Percentiles rank a stretch among this genome's conserved stretches.
phyloP scores from a whole-genome alignment of 2,113 vertebrate species.

The Gorsachius goisagi region DNA sequence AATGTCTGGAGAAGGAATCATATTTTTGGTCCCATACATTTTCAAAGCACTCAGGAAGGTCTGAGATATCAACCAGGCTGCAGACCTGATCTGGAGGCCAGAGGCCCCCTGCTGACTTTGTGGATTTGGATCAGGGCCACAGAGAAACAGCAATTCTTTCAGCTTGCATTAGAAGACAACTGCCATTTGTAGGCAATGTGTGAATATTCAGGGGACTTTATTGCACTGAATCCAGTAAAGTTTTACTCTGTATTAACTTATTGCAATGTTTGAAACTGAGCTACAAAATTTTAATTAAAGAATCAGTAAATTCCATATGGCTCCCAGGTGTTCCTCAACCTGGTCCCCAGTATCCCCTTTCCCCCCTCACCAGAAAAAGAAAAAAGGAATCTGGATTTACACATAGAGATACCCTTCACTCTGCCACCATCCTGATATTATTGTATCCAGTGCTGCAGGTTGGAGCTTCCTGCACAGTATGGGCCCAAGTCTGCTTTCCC shows the following conservation, averaged over 20 bases:
- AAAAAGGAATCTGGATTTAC: constrained; percentile 40
- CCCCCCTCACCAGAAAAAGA: neutral
- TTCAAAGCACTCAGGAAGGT: neutral
- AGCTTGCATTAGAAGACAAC: neutral
- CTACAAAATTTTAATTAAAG: constrained; percentile 63
- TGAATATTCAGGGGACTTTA: constrained; percentile 8
- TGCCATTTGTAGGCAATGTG: constrained; percentile 37
- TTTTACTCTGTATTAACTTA: constrained; percentile 59
- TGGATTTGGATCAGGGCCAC: constrained; percentile 37
- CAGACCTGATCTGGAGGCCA: constrained; percentile 26
- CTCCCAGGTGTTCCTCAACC: constrained; percentile 59
- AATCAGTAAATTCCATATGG: constrained; percentile 57
- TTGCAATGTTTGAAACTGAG: constrained; percentile 52
- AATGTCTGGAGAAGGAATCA: neutral
- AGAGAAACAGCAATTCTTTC: neutral
- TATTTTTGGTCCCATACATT: neutral
- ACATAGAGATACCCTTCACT: neutral
- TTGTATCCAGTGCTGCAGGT: neutral
- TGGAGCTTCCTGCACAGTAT: constrained; percentile 48
- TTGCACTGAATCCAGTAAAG: constrained; percentile 37
- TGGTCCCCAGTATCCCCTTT: neutral
- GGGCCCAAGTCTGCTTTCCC: constrained; percentile 20
- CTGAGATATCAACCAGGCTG: neutral
- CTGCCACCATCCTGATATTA: neutral
- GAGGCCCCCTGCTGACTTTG: neutral